Conservation (phyloP, 1,140 invertebrate species). For the Dolichoris vasculosae region DNA sequence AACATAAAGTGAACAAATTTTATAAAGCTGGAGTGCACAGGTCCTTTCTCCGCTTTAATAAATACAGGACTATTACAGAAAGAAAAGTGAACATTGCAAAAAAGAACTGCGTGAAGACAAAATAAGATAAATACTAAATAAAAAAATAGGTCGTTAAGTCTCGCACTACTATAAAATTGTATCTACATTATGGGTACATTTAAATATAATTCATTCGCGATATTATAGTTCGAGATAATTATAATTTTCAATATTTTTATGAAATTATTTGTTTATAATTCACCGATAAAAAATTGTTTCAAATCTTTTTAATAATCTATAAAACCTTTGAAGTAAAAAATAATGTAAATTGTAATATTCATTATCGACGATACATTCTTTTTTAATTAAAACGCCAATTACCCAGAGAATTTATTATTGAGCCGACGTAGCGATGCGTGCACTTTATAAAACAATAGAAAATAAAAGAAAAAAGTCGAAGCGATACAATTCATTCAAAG, state of each 20-base stretch:
- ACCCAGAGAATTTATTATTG: conserved; percentile 15
- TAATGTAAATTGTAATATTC: conserved; percentile 1
- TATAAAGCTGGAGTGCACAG: conserved; percentile 71
- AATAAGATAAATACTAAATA: conserved; percentile 48
- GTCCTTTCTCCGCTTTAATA: conserved; percentile 65
- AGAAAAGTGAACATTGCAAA: conserved; percentile 52
- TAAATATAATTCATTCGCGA: conserved; percentile 29
- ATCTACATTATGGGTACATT: conserved; percentile 15
- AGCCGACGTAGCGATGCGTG: conserved; percentile 8
- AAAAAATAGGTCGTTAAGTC: conserved; percentile 32
- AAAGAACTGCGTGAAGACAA: conserved; percentile 42
- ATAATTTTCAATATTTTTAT: conserved; percentile 45
- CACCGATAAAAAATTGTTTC: conserved; percentile 13
- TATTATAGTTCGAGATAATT: conserved; percentile 39
- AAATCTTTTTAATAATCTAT: conserved; percentile 17
- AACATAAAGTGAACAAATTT: conserved; percentile 68
- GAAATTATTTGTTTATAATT: conserved; percentile 4
- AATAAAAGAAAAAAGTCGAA: conserved; percentile 8
- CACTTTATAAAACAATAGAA: conserved; percentile 23
- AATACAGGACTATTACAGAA: conserved; percentile 58
- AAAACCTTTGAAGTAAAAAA: conserved; percentile 3
- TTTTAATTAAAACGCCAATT: background rate
- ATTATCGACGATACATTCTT: conserved; percentile 15
- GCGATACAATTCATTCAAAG: conserved; percentile 13
- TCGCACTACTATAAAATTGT: conserved; percentile 26